These are phyloP conservation scores for Ectemnius continuus DNA, from an alignment of 2,888 invertebrate species.

Conservation along the genomic window DNA sequence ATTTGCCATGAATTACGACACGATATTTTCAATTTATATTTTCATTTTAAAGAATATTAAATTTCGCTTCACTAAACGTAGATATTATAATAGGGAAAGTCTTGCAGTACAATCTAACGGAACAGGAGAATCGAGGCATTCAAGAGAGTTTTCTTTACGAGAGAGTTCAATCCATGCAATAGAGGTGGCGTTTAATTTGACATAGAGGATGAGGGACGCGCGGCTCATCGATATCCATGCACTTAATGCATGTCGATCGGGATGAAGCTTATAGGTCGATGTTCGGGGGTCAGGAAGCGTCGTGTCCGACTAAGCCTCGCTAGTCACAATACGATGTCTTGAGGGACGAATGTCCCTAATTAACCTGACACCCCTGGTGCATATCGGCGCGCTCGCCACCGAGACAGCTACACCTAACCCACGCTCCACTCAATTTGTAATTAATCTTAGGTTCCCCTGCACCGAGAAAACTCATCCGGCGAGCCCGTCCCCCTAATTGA, in stretches of 20 bases:
- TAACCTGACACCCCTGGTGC: slow-evolving; percentile 58
- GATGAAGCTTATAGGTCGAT: slow-evolving; percentile 67
- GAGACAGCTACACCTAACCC: slow-evolving; percentile 33
- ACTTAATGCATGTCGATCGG: slow-evolving; percentile 73
- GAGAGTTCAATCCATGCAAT: slow-evolving; percentile 32
- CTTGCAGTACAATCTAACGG: no score
- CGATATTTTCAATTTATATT: no score
- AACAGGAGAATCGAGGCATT: no score
- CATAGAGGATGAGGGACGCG: slow-evolving; percentile 23
- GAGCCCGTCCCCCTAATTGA: slow-evolving; percentile 43
- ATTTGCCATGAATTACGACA: no score
- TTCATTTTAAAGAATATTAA: no score
- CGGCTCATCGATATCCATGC: slow-evolving; percentile 65
- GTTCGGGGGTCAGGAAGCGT: slow-evolving; percentile 68
- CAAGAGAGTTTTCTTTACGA: no score
- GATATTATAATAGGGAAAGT: no score
- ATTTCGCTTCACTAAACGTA: no score
- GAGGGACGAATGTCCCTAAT: slow-evolving; percentile 72
- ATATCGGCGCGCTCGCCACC: slow-evolving; percentile 17
- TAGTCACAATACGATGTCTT: slow-evolving; percentile 75
- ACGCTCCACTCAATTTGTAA: slow-evolving; percentile 47
- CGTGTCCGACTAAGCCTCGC: slow-evolving; percentile 66
- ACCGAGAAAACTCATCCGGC: slow-evolving; percentile 38
- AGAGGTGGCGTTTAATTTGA: slow-evolving; percentile 56
- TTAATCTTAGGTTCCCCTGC: slow-evolving; percentile 36